These are phyloP conservation scores for Drosophila siamana DNA, from an alignment of 2,888 invertebrate genomes.

Conservation along the genomic window DNA sequence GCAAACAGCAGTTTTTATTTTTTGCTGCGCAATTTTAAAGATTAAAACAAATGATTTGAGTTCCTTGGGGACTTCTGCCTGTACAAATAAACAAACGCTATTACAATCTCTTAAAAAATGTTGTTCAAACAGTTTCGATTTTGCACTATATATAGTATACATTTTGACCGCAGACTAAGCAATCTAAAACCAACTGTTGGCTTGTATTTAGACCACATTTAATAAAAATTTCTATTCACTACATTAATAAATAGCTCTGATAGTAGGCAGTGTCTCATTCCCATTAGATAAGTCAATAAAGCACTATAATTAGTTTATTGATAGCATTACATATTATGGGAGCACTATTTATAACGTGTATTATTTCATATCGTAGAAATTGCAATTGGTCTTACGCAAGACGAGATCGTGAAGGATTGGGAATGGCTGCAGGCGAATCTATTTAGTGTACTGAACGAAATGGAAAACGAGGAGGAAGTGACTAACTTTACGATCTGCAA, in stretches of 20 bases:
- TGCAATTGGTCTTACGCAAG: constrained; percentile 93
- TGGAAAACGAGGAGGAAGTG: constrained; percentile 97
- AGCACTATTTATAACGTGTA: background rate
- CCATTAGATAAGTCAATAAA: constrained; percentile 14
- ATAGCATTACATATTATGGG: background rate
- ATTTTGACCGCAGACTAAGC: background rate
- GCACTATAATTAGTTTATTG: background rate
- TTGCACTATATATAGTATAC: background rate
- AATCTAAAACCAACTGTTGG: background rate
- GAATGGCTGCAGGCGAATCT: constrained; percentile 96
- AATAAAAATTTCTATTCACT: background rate
- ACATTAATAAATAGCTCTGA: background rate
- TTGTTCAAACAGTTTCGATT: background rate
- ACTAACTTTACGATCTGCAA: constrained; percentile 98
- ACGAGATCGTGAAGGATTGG: constrained; percentile 97
- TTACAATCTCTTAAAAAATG: background rate
- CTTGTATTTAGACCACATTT: background rate
- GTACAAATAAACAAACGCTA: background rate
- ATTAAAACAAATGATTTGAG: background rate
- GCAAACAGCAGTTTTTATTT: background rate
- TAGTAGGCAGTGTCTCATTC: constrained; percentile 21
- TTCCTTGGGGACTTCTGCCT: background rate
- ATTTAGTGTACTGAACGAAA: constrained; percentile 93
- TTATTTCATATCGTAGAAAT: constrained; percentile 88
- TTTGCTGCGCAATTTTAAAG: background rate